Evolutionary conservation across 2,888 invertebrate species (phyloP).

Genomic region (Sinohyriopsis cumingii): DNA sequence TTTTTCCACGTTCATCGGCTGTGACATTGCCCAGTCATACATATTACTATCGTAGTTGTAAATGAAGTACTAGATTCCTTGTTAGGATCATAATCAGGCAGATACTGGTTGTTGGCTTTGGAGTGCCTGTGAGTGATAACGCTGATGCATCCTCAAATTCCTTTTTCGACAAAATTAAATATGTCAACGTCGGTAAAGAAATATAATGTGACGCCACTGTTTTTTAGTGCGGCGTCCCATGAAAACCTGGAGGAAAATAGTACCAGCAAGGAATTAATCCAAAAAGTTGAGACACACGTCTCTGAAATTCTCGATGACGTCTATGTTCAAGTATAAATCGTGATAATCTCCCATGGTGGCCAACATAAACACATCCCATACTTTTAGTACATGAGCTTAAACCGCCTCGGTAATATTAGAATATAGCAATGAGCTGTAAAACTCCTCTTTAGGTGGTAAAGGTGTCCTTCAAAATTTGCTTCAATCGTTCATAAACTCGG

Average conservation of each 20-base stretch:
- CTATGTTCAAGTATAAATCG: too few relatives aligned
- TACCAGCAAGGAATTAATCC: conserved; percentile 38
- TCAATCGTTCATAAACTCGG: too few relatives aligned
- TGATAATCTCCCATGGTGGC: too few relatives aligned
- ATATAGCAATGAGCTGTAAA: too few relatives aligned
- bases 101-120: conserved; percentile 32
- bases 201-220: conserved; percentile 17
- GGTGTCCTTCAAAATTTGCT: too few relatives aligned
- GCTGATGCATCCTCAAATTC: conserved; percentile 23
- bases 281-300: too few relatives aligned
- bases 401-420: too few relatives aligned
- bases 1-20: conserved; percentile 3
- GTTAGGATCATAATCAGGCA: conserved; percentile 7
- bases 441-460: too few relatives aligned
- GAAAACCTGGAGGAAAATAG: conserved; percentile 57
- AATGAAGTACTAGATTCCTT: conserved; percentile 4
- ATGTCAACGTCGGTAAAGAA: conserved; percentile 22
- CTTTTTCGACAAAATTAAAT: conserved; percentile 29
- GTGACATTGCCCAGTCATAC: conserved; percentile 42
- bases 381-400: too few relatives aligned
- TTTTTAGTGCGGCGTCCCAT: conserved; percentile 29
- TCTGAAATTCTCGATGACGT: too few relatives aligned
- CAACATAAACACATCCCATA: too few relatives aligned
- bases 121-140: conserved; percentile 15
- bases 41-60: conserved; percentile 17